A percentile compares a stretch with the other conserved stretches of the same genome.
Conservation (phyloP, 2,797 vertebrate genomes). For the Xenops minutus region DNA sequence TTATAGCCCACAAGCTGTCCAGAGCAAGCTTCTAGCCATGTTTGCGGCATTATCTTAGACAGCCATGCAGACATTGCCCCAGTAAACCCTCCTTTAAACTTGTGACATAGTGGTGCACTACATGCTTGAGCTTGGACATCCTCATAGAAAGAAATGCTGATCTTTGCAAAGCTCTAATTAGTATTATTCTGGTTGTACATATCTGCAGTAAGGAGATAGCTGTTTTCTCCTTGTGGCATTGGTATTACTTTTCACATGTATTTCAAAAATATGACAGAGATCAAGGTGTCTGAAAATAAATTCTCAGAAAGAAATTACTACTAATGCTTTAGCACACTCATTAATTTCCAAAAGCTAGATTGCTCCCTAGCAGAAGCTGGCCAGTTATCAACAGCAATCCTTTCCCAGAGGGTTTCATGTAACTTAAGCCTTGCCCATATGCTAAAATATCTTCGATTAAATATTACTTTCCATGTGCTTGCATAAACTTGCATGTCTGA, state of each 20-base stretch:
- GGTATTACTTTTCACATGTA: background rate
- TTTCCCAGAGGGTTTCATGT: background rate
- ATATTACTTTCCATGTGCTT: background rate
- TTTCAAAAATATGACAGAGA: background rate
- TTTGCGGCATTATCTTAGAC: background rate
- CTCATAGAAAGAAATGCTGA: background rate
- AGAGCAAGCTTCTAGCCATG: background rate
- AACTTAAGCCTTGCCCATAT: background rate
- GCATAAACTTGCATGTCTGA: background rate
- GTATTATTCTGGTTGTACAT: background rate
- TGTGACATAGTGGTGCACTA: background rate
- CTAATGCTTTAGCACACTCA: background rate
- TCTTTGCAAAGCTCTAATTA: background rate
- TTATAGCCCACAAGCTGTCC: background rate
- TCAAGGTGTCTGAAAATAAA: slow-evolving; percentile 31
- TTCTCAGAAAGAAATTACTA: background rate
- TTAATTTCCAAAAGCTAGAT: background rate
- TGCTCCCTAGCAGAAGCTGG: background rate
- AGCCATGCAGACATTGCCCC: background rate
- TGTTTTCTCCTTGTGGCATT: background rate
- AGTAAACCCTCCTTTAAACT: background rate
- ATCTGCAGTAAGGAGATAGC: slow-evolving; percentile 14
- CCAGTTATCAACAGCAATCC: background rate
- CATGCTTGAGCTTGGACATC: background rate
- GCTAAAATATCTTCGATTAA: background rate